Conservation (phyloP, 2,888 invertebrate genomes). For the Tanypteryx hageni region DNA sequence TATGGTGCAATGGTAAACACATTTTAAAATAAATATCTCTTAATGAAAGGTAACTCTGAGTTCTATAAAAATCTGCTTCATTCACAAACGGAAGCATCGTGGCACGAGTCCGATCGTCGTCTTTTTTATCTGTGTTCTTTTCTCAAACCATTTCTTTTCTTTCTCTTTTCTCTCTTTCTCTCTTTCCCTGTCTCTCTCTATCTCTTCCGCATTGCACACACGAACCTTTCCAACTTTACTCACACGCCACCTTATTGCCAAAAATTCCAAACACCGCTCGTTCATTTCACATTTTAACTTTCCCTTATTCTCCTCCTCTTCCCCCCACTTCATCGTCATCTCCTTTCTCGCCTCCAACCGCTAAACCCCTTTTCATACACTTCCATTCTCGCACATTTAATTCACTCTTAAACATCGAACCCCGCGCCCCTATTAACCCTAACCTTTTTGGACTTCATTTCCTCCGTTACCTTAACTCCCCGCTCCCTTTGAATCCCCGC, state of each 20-base stretch:
- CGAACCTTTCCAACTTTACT: background rate
- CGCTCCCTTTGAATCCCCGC: background rate
- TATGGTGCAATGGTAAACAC: no score
- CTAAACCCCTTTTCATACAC: background rate
- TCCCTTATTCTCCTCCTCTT: background rate
- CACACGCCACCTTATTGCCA: background rate
- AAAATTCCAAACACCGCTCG: constrained; percentile 1
- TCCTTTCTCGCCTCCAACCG: background rate
- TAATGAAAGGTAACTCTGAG: no score
- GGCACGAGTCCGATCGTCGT: constrained; percentile 54
- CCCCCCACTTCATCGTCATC: background rate
- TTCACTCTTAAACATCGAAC: no score
- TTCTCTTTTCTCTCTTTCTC: constrained; percentile 50
- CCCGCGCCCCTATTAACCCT: no score
- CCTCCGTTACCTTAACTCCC: background rate
- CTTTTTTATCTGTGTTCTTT: constrained; percentile 39
- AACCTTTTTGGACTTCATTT: no score
- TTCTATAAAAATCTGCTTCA: background rate
- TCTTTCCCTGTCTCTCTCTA: constrained; percentile 57
- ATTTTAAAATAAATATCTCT: no score
- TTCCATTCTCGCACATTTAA: no score
- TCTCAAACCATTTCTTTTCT: constrained; percentile 48
- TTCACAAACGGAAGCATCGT: constrained; percentile 48
- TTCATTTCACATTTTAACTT: constrained; percentile 6
- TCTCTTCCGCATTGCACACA: constrained; percentile 40